Conservation (phyloP, 2,113 vertebrate genomes). For the Noctilio leporinus region DNA sequence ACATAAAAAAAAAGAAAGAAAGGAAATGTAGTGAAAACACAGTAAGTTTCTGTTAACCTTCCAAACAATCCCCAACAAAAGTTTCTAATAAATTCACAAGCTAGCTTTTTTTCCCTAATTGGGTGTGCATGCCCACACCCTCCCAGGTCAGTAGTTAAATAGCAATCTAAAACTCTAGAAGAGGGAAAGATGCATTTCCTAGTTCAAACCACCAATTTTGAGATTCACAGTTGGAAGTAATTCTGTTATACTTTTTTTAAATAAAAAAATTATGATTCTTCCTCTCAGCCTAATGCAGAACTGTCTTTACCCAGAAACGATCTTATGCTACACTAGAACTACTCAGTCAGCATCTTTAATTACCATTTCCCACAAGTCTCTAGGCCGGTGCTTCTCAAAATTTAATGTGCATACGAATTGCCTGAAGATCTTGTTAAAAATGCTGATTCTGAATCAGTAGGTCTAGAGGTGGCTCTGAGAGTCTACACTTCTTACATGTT, state of each 20-base stretch:
- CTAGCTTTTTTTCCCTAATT: neutral
- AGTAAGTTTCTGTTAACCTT: neutral
- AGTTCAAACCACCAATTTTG: neutral
- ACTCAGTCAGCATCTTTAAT: constrained; percentile 64
- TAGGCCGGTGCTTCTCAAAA: constrained; percentile 45
- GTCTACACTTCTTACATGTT: neutral
- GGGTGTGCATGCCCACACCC: neutral
- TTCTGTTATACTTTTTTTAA: neutral
- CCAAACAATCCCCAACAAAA: neutral
- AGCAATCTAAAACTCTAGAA: neutral
- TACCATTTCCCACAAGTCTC: constrained; percentile 39
- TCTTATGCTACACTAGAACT: constrained; percentile 2
- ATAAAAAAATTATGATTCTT: constrained; percentile 41
- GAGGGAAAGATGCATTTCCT: neutral
- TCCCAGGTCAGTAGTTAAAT: neutral
- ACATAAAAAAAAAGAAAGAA: no score
- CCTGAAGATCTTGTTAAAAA: constrained; percentile 50
- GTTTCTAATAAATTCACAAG: neutral
- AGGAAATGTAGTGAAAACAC: neutral
- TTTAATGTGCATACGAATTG: constrained; percentile 26
- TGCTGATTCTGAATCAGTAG: constrained; percentile 48
- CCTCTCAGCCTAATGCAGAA: constrained; percentile 26
- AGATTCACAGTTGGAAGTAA: constrained; percentile 30
- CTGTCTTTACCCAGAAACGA: constrained; percentile 45
- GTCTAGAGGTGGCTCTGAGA: neutral